Base-by-base conservation (phyloP, 2,888 invertebrate genomes). In the Lasioglossum vierecki region DNA sequence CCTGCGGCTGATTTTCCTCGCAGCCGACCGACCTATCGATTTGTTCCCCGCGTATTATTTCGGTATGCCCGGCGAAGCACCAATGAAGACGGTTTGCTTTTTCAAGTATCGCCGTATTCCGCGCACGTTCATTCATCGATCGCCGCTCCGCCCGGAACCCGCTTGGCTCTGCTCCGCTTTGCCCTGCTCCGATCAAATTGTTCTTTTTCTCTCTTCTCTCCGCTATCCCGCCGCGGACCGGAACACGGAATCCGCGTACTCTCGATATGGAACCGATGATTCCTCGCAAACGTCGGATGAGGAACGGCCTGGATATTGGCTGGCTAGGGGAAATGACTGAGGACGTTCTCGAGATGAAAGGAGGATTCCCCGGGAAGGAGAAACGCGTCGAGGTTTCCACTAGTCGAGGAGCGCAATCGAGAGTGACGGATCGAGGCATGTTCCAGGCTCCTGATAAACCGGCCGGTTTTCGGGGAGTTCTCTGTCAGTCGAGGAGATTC, bases 21-120 rank as follows among this genome's bases (percentile, higher is more conserved):
- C 70, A 60, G 72, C 76, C 44, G 75, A 35, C 83, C 77, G 85
- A 90, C 87, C 86, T 91, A 92, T 89, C 92, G 92, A 92, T 92
- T 91, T 79, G 88, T 84, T 49, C 75, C 75, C 82, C 68, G 75
- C 82, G 84, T 88, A 90, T 91, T 92, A 91, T 90, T 91, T 88
- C 87, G 86, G 79, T 86, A 81, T 79, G 77, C 70, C 77, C 86
- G 76, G 46, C 79, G 49, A 57, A 63, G 44, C 76, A 22, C 26
- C 71, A 46, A 75, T 77, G 79, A 81, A 76, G 82, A 63, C 78
- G 72, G 49, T 66, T 80, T 66, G 83, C 73, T 82, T 88, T 82
- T 84, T 83, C 80, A 76, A 80, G 83, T 70, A 88, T 84, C 68
- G 46, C 30, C 80, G 82, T 73, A 87, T 87, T 85, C 88, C 15